phyloP scores from a whole-genome alignment of 2,888 invertebrate species.

The Gandaritis pyraliata region DNA sequence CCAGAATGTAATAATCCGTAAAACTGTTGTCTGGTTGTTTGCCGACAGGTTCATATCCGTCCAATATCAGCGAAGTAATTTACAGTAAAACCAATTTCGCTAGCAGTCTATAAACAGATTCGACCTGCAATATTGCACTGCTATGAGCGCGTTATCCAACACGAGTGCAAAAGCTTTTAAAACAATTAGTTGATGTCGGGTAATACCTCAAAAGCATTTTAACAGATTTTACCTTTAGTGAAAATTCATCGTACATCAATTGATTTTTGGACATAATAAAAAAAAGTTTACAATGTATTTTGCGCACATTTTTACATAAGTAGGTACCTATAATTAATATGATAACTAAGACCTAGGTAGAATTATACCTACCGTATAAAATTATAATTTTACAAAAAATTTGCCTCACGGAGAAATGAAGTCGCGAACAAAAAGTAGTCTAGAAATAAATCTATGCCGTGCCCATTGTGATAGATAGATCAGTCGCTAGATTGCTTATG shows the following conservation, averaged over 20 bases:
- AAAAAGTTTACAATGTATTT: no score
- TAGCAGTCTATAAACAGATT: conserved; percentile 28
- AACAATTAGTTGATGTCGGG: conserved; percentile 68
- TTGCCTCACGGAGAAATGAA: no score
- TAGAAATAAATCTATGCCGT: neutral
- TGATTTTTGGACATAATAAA: no score
- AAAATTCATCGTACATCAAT: neutral
- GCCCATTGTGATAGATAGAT: conserved; percentile 16
- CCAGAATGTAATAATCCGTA: conserved; percentile 1
- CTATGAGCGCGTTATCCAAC: conserved; percentile 55
- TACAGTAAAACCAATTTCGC: conserved; percentile 29
- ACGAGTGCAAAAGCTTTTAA: conserved; percentile 70
- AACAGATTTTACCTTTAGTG: conserved; percentile 17
- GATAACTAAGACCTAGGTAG: no score
- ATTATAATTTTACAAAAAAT: no score
- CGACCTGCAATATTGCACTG: conserved; percentile 26
- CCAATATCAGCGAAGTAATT: conserved; percentile 27
- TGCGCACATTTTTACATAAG: no score
- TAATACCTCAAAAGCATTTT: conserved; percentile 54
- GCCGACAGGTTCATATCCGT: conserved; percentile 12
- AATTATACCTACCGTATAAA: no score
- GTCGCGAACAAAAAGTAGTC: no score
- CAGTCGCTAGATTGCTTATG: conserved; percentile 12
- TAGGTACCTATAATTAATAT: no score
- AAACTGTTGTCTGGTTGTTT: conserved; percentile 17